phyloP scores from a whole-genome alignment of 35 echinoderm and acorn worm genomes.

The Eucidaris tribuloides region DNA sequence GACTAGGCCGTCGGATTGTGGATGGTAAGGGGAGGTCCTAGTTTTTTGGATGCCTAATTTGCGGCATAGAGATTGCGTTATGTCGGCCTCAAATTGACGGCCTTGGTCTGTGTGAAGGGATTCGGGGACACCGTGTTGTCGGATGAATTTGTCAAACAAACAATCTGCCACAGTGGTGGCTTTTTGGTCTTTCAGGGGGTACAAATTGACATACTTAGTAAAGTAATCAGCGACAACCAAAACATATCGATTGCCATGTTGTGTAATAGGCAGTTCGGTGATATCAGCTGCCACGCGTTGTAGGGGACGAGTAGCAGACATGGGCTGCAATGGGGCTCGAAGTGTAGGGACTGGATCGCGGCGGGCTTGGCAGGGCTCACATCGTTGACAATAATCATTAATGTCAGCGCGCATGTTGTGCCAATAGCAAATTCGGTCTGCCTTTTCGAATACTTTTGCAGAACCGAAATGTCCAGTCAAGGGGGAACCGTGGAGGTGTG shows the following conservation, averaged over 20 bases:
- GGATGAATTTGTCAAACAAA: constrained; percentile 45
- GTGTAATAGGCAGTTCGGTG: constrained; percentile 43
- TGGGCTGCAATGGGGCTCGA: neutral
- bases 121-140: constrained; percentile 34
- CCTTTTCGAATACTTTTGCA: neutral
- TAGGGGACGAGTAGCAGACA: constrained; percentile 22
- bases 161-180: constrained; percentile 55
- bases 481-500: neutral
- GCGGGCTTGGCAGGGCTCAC: neutral
- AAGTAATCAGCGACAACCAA: constrained; percentile 66
- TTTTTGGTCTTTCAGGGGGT: constrained; percentile 40
- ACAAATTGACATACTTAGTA: constrained; percentile 61
- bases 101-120: constrained; percentile 35
- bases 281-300: constrained; percentile 61
- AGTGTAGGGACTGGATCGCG: neutral
- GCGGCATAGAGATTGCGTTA: neutral
- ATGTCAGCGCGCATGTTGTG: neutral
- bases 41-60: neutral
- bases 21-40: constrained; percentile 34
- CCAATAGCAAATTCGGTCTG: neutral
- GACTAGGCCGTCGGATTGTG: constrained; percentile 25
- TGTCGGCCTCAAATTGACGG: constrained; percentile 22
- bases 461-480: neutral
- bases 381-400: neutral
- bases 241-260: constrained; percentile 55